Evolutionary conservation across 2,888 invertebrate genomes (phyloP), one percentile per base, ranked within the genome.

Genomic region (Sepioteuthis lessoniana): DNA sequence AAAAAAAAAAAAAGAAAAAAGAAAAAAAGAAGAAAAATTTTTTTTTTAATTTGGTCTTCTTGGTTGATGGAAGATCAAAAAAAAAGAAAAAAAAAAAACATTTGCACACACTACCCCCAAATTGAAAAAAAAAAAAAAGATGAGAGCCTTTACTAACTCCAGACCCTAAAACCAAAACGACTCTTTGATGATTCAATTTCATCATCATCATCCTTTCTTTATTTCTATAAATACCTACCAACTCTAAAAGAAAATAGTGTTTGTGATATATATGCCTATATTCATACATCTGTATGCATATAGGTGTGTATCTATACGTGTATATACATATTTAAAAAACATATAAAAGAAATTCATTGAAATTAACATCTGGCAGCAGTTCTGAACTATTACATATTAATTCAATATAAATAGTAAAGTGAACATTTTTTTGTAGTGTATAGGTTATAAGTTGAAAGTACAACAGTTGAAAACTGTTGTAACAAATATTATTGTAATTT

Each of bases 311-410:
- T 25, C 21, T 55, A 21, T 55, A 55, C 2, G 25, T 55, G 7
- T 55, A 55, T 76, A 76, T n/a, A 76, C n/a, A 76, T n/a, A 35
- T 76, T 35, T 10, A 76, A 50, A 76, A 76, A 76, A 76, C 76
- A 76, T n/a, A 76, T n/a, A 76, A 92, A 42, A 92, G 92, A 92
- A 92, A 92, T 92, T 92, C n/a, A 47, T 42, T 42, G 46, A 47
- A 47, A 19, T 92, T 31, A 46, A 92, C 38, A 92, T 92, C 92
- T 92, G 92, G 92, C 92, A 92, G 92, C 92, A n/a, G 92, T 92
- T 92, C 46, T 76, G 76, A 76, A 76, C 76, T 76, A n/a, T 76
- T 76, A 76, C 76, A 76, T 16, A n/a, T 16, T n/a, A 76, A n/a
- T 76, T 76, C 10, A n/a, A 28, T 76, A 76, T 76, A 35, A 76